These are phyloP conservation scores for Orthosia gracilis DNA, from an alignment of 2,888 invertebrate genomes.

Conservation along the genomic window DNA sequence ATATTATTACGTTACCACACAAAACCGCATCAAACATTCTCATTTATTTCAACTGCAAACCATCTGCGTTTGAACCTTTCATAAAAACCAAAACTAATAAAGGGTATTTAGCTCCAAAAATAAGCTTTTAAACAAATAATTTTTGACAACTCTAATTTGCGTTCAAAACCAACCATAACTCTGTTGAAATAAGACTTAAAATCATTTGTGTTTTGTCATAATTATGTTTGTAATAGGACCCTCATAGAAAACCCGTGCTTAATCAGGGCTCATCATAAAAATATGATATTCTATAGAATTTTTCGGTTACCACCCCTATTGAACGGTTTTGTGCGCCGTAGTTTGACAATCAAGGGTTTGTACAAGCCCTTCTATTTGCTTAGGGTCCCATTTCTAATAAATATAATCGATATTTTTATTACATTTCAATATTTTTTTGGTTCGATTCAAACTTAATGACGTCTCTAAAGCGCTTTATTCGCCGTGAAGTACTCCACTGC, in stretches of 20 bases:
- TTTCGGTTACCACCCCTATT: constrained; percentile 52
- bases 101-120: constrained; percentile 64
- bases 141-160: constrained; percentile 25
- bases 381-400: constrained; percentile 35
- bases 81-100: constrained; percentile 67
- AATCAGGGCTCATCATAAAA: constrained; percentile 67
- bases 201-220: background rate
- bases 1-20: constrained; percentile 54
- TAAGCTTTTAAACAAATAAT: constrained; percentile 66
- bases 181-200: constrained; percentile 1
- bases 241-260: constrained; percentile 57
- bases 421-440: background rate
- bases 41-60: constrained; percentile 23
- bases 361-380: constrained; percentile 39
- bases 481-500: no score
- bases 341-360: constrained; percentile 61
- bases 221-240: constrained; percentile 48
- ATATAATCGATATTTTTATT: constrained; percentile 52
- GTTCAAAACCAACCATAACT: background rate
- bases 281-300: constrained; percentile 69
- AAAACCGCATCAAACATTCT: constrained; percentile 44
- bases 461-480: no score
- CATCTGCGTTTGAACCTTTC: constrained; percentile 64
- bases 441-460: no score
- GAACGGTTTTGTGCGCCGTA: constrained; percentile 45